A percentile compares a stretch with the other conserved stretches of the same genome.
Conservation (phyloP, 2,797 vertebrate genomes). For the Chromis chromis region DNA sequence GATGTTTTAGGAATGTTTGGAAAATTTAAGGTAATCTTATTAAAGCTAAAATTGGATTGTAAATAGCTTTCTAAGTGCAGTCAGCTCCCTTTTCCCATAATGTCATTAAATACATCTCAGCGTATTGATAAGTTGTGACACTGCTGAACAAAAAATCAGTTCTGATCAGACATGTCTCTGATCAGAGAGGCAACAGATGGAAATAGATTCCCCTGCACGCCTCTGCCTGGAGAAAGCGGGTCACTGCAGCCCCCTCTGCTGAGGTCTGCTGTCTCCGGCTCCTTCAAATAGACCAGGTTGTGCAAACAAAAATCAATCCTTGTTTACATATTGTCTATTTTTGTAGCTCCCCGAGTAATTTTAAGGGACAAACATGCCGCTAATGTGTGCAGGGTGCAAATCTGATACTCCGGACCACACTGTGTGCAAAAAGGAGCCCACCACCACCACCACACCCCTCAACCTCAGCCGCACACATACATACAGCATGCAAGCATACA, state of each 20-base stretch:
- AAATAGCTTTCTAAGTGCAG: neutral
- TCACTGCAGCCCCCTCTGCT: constrained; percentile 60
- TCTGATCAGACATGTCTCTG: constrained; percentile 14
- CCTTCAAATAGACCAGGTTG: constrained; percentile 75
- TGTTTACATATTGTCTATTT: constrained; percentile 80
- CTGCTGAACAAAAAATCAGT: constrained; percentile 18
- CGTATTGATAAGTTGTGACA: constrained; percentile 5
- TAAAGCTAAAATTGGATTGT: neutral
- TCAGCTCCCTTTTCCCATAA: neutral
- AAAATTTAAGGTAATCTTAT: neutral
- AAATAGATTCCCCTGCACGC: constrained; percentile 51
- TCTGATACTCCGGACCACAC: constrained; percentile 55
- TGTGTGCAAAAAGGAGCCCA: constrained; percentile 38
- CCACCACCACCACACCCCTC: constrained; percentile 15
- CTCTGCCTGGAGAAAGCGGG: constrained; percentile 49
- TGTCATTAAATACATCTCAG: constrained; percentile 2
- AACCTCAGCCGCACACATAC: constrained; percentile 10
- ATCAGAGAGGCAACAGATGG: constrained; percentile 30
- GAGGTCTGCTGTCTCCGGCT: constrained; percentile 57
- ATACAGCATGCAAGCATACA: constrained; percentile 15
- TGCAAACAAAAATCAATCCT: constrained; percentile 73
- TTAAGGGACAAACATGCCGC: constrained; percentile 76
- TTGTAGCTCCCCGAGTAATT: constrained; percentile 64
- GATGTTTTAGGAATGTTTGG: neutral
- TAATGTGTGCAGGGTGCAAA: constrained; percentile 69